Evolutionary conservation across 2,888 invertebrate genomes (phyloP).

Genomic region (Schizotus pectinicornis): DNA sequence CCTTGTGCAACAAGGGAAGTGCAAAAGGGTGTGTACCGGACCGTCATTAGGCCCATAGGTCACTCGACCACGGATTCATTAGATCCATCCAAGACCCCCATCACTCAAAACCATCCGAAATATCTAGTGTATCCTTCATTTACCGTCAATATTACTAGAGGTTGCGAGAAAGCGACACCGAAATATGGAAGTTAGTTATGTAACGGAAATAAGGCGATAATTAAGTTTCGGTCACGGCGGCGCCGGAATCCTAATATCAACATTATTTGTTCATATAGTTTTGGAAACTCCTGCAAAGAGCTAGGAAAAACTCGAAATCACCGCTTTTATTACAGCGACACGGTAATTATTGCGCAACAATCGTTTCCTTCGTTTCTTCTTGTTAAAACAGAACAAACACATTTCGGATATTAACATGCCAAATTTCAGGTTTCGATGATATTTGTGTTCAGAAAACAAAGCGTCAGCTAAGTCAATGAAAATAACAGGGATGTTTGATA

Average conservation of each 20-base stretch:
- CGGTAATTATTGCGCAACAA: too few relatives aligned
- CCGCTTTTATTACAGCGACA: too few relatives aligned
- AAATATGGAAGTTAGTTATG: conserved; percentile 7
- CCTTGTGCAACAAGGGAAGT: too few relatives aligned
- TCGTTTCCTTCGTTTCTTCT: too few relatives aligned
- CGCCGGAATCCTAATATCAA: not conserved
- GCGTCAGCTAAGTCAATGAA: too few relatives aligned
- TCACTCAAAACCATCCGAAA: conserved; percentile 39
- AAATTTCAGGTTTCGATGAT: too few relatives aligned
- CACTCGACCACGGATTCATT: conserved; percentile 39
- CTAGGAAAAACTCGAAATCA: too few relatives aligned
- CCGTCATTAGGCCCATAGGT: conserved; percentile 39
- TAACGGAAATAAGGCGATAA: conserved; percentile 11
- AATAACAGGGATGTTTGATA: too few relatives aligned
- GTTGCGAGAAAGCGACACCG: conserved; percentile 16
- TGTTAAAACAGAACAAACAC: too few relatives aligned
- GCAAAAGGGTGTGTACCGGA: conserved; percentile 17
- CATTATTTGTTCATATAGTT: not conserved
- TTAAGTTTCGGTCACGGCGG: not conserved
- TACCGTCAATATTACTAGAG: conserved; percentile 32
- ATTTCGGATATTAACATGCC: too few relatives aligned
- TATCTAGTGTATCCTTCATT: conserved; percentile 39
- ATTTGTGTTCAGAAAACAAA: too few relatives aligned
- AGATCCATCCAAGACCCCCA: conserved; percentile 36
- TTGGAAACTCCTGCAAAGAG: too few relatives aligned